phyloP scores from a whole-genome alignment of 2,888 invertebrate species.

The Stictocephala bisonia region DNA sequence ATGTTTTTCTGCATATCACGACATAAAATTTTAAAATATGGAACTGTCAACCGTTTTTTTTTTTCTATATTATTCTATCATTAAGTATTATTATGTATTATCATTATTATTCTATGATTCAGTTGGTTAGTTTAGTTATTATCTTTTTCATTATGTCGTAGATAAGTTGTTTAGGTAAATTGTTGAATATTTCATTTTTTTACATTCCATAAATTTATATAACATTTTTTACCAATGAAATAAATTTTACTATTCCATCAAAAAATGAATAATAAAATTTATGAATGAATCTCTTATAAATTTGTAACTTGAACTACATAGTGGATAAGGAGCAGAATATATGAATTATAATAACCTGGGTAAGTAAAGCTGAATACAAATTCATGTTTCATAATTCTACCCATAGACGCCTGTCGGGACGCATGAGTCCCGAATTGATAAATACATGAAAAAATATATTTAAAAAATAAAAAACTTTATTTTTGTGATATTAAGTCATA shows the following conservation, averaged over 20 bases:
- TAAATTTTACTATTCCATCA: not conserved
- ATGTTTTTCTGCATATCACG: not conserved
- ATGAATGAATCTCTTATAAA: not conserved
- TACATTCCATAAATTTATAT: conserved; percentile 5
- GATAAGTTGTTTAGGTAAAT: not conserved
- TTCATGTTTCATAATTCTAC: conserved; percentile 10
- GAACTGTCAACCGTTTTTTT: no score
- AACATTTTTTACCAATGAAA: not conserved
- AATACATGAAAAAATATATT: not conserved
- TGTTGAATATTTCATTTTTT: no score
- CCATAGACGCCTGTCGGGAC: no score
- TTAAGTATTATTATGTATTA: no score
- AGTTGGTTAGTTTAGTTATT: conserved; percentile 3
- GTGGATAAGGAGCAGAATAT: not conserved
- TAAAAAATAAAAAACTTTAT: not conserved
- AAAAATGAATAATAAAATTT: no score
- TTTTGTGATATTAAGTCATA: conserved; percentile 2
- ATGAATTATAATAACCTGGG: conserved; percentile 7
- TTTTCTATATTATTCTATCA: no score
- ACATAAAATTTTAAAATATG: no score
- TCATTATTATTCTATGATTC: not conserved
- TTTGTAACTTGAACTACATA: not conserved
- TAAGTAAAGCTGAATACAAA: conserved; percentile 4
- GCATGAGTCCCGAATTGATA: not conserved
- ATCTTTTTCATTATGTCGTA: not conserved